A percentile compares a stretch with the other conserved stretches of the same genome.
Conservation (phyloP, 2,797 vertebrate species). For the Xiphorhynchus erythropygius region DNA sequence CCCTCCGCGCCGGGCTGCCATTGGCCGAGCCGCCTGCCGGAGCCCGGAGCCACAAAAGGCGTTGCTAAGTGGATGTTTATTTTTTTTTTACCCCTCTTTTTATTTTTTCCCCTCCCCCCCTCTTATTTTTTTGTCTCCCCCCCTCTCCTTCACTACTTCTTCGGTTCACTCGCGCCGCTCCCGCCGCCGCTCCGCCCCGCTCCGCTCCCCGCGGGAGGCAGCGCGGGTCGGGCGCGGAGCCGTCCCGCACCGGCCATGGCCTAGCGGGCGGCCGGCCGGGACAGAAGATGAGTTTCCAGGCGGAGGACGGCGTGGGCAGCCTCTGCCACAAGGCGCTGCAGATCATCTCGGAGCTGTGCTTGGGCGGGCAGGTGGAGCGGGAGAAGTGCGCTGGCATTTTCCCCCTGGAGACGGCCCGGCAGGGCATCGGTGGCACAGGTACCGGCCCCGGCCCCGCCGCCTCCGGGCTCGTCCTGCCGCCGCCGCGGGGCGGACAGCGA, state of each 20-base stretch:
- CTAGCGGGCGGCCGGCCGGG: neutral
- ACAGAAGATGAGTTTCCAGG: slow-evolving; percentile 84
- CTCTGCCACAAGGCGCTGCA: slow-evolving; percentile 95
- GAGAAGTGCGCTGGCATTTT: slow-evolving; percentile 94
- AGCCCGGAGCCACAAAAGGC: slow-evolving; percentile 37
- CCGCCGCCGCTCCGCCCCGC: neutral
- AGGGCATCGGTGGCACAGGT: slow-evolving; percentile 90
- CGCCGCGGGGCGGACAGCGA: neutral
- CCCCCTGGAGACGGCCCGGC: slow-evolving; percentile 85
- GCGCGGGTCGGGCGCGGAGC: neutral
- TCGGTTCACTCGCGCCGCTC: neutral
- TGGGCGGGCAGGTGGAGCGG: slow-evolving; percentile 90
- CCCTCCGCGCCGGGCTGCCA: neutral
- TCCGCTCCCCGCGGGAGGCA: neutral
- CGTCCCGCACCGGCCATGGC: slow-evolving; percentile 19
- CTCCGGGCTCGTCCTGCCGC: neutral
- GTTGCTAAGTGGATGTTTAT: slow-evolving; percentile 31
- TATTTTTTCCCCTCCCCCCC: neutral
- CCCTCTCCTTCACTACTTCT: neutral
- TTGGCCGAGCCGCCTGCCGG: slow-evolving; percentile 45
- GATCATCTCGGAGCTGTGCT: slow-evolving; percentile 94
- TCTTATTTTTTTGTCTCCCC: neutral
- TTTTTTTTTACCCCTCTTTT: neutral
- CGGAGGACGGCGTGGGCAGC: slow-evolving; percentile 88
- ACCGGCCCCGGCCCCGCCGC: neutral